Evolutionary conservation across 2,113 vertebrate genomes (phyloP).

Genomic region (Mixornis gularis): DNA sequence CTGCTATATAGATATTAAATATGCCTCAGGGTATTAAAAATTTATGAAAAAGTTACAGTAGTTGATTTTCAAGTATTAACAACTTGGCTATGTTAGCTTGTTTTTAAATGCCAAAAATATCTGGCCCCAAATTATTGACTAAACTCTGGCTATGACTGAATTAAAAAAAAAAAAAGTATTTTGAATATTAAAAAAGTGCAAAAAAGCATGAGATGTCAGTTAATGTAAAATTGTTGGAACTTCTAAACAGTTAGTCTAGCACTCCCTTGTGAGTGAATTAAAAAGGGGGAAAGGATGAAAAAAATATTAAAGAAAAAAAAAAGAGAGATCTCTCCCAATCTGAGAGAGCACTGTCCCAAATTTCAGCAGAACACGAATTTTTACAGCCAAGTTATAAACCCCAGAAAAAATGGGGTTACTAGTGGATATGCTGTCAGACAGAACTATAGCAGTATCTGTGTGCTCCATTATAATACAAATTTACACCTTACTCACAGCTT

Average conservation of each 20-base stretch:
- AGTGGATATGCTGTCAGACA: neutral
- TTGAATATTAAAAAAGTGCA: constrained; percentile 47
- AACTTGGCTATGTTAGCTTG: constrained; percentile 39
- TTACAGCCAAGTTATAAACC: constrained; percentile 58
- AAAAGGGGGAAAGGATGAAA: constrained; percentile 20
- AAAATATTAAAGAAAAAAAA: constrained; percentile 17
- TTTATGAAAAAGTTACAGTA: constrained; percentile 48
- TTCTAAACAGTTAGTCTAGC: constrained; percentile 31
- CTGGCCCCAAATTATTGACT: neutral
- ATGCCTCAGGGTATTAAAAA: constrained; percentile 28
- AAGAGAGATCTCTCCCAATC: constrained; percentile 47
- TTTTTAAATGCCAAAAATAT: constrained; percentile 38
- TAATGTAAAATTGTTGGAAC: constrained; percentile 21
- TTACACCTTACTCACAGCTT: constrained; percentile 10
- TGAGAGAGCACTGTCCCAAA: constrained; percentile 63
- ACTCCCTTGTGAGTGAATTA: neutral
- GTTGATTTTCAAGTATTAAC: constrained; percentile 52
- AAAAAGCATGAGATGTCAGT: constrained; percentile 56
- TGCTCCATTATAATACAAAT: constrained; percentile 52
- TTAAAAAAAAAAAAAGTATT: neutral
- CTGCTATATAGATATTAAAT: constrained; percentile 38
- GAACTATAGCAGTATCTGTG: constrained; percentile 8
- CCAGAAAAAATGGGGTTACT: constrained; percentile 59
- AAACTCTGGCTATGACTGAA: neutral
- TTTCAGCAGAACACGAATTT: constrained; percentile 56